Base-by-base conservation (phyloP, 35 echinoderm and acorn worm species). In the Hemicentrotus pulcherrimus region DNA sequence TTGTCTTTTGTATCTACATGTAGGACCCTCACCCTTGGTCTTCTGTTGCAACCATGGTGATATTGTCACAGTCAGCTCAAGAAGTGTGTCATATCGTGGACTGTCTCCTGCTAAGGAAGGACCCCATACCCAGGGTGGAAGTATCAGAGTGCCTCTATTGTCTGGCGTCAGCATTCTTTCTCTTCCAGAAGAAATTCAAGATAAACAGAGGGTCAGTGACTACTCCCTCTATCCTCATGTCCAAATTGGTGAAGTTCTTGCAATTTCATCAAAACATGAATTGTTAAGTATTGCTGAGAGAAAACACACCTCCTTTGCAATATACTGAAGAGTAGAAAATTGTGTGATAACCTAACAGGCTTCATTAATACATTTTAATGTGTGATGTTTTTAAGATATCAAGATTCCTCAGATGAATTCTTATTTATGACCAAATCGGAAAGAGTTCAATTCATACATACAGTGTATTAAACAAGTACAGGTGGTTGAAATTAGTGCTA, bases 21-120 rank as follows among this genome's bases (percentile, higher is more conserved):
- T n/a, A 97, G 98, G 94, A 15, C 41, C 96, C 97, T 47, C 95
- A 99, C 46, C 95, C 97, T 32, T 99, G 98, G 98, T 99, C 94
- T 30, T 24, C 90, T 11, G 71, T 99, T 7, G 96, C 97, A 85
- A 89, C 96, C 16, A 33, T 99, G 0, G 97, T 96, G 24, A 88
- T 99, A 86, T 55, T 99, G 18, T 95, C 98, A 91, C 93, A 97
- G 86, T 97, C 93, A 0, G 97, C 96, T 22, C 48, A 88, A 7
- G 98, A 99, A 48, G 95, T 99, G 32, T 91, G 31, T 24, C 16
- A 59, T 10, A 96, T 97, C 65, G 13, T 99, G 4, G 91, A 70
- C 15, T 96, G 88, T 71, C 91, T 97, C 12, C 86, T 99, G 15
- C 85, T 96, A 14, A 88, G 92, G 5, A 41, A 31, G 28, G 90